phyloP scores from a whole-genome alignment of 2,113 vertebrate genomes.

The Actenoides hombroni region DNA sequence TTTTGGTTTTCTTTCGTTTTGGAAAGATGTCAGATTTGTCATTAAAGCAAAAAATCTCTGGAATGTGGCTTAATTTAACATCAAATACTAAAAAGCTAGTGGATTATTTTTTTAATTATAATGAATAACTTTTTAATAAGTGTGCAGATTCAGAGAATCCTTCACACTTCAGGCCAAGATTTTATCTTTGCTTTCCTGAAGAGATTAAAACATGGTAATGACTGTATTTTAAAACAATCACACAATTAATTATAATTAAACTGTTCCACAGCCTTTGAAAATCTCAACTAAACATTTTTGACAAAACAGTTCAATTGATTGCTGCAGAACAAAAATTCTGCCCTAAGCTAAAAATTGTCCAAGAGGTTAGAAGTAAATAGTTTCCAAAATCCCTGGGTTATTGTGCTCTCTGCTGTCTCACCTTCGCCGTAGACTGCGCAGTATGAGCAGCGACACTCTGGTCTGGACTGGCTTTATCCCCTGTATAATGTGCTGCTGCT shows the following conservation, averaged over 20 bases:
- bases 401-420: slow-evolving; percentile 37
- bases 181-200: background rate
- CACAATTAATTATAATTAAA: background rate
- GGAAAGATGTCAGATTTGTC: background rate
- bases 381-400: background rate
- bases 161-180: background rate
- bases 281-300: background rate
- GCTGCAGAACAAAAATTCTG: background rate
- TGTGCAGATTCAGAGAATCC: background rate
- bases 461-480: slow-evolving; percentile 83
- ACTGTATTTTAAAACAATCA: background rate
- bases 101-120: background rate
- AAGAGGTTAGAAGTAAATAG: background rate
- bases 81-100: background rate
- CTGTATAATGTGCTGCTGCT: slow-evolving; percentile 93
- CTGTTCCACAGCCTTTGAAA: background rate
- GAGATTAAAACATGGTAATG: background rate
- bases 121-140: background rate
- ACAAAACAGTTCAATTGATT: background rate
- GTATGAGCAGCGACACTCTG: slow-evolving; percentile 67
- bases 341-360: background rate
- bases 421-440: slow-evolving; percentile 78
- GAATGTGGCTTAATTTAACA: background rate
- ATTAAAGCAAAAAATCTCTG: background rate
- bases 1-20: background rate